Conservation (phyloP, 2,888 invertebrate genomes). For the Gonocerus acuteangulatus region DNA sequence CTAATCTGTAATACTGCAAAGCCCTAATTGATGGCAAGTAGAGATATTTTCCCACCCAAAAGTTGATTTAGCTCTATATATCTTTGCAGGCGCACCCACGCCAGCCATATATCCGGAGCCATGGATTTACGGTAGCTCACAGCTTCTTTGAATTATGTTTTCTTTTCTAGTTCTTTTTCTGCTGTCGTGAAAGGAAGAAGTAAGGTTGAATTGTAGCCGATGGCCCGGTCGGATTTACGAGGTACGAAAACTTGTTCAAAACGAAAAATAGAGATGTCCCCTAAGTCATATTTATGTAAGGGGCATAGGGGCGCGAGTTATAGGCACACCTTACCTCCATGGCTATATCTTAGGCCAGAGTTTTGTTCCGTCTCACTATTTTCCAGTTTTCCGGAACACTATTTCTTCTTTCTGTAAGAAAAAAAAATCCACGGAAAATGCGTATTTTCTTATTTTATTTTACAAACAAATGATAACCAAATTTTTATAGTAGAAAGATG, state of each 20-base stretch:
- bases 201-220: slow-evolving; percentile 31
- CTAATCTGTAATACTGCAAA: too few relatives aligned
- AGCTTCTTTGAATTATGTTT: slow-evolving; percentile 4
- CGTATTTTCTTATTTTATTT: too few relatives aligned
- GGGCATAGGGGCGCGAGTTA: slow-evolving; percentile 9
- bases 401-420: too few relatives aligned
- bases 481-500: too few relatives aligned
- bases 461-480: too few relatives aligned
- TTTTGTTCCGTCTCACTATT: too few relatives aligned
- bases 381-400: too few relatives aligned
- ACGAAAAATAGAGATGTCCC: slow-evolving; percentile 38
- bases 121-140: slow-evolving; percentile 18
- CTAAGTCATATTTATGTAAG: slow-evolving; percentile 37
- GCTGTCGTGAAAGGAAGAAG: slow-evolving; percentile 1
- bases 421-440: too few relatives aligned
- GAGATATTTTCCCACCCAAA: background rate
- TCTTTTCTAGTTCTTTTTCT: slow-evolving; percentile 6
- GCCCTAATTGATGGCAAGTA: too few relatives aligned
- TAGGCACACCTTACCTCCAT: background rate
- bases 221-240: slow-evolving; percentile 37
- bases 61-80: slow-evolving; percentile 3
- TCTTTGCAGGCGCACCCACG: slow-evolving; percentile 2
- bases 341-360: too few relatives aligned
- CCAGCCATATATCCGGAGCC: background rate
- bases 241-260: slow-evolving; percentile 37